phyloP scores from a whole-genome alignment of 2,797 vertebrate species.

The Pagetopsis macropterus region DNA sequence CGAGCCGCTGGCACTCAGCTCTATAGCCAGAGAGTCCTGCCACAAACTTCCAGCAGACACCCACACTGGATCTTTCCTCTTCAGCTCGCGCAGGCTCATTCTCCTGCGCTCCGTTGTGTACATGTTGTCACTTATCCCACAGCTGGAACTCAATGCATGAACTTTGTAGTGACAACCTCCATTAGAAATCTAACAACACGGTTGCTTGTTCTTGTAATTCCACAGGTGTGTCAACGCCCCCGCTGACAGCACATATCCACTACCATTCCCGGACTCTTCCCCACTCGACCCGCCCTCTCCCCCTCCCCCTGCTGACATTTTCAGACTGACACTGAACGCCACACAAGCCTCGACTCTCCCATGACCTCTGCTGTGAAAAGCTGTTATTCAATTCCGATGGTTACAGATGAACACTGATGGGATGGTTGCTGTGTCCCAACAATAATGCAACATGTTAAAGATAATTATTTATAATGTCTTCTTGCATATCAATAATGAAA shows the following conservation, averaged over 20 bases:
- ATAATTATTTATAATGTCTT: too few species aligned
- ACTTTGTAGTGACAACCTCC: neutral
- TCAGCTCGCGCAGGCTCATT: slow-evolving; percentile 80
- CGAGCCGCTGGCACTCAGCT: slow-evolving; percentile 64
- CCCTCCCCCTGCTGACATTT: slow-evolving; percentile 24
- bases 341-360: slow-evolving; percentile 22
- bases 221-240: slow-evolving; percentile 62
- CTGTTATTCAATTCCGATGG: too few species aligned
- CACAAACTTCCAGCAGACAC: slow-evolving; percentile 88
- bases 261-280: slow-evolving; percentile 49
- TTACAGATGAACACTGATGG: neutral
- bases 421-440: too few species aligned
- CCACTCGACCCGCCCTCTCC: slow-evolving; percentile 45
- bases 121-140: slow-evolving; percentile 57
- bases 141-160: slow-evolving; percentile 18
- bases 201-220: slow-evolving; percentile 32
- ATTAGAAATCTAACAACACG: neutral
- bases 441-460: too few species aligned
- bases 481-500: too few species aligned
- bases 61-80: slow-evolving; percentile 71
- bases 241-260: slow-evolving; percentile 10
- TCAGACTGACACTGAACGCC: slow-evolving; percentile 5
- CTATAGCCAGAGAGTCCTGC: slow-evolving; percentile 86
- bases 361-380: slow-evolving; percentile 54
- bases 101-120: slow-evolving; percentile 84